Base-by-base conservation (phyloP, 2,888 invertebrate genomes). In the Eucriotettix oculatus region DNA sequence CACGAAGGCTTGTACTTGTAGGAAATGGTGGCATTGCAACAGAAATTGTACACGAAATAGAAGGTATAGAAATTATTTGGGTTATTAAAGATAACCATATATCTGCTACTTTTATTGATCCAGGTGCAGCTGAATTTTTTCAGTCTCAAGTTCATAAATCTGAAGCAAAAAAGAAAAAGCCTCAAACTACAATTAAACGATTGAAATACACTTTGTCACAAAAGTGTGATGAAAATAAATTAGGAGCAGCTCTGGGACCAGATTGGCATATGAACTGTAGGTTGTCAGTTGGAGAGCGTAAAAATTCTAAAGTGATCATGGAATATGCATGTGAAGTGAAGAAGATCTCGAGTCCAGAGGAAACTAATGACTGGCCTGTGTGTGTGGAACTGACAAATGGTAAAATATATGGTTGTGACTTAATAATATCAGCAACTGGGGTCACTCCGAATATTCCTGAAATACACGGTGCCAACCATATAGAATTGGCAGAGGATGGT, bases 1-100 rank as follows among this genome's bases (percentile, higher is more conserved):
- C 93, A 0, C 81, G 80, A 55, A 83, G 81, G 72, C 80, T 99
- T 68, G 73, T 90, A 0, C 79, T 99, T 54, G 82, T 98, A 57
- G 99, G 99, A 10, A 99, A 99, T 79, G 99, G 99, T 43, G 99
- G 99, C 14, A 99, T 99, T 69, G 99, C 99, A 53, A 96, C 95
- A 52, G 99, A 99, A 78, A 77, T 99, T 66, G 89, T 92, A 59
- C 86, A 92, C 72, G 94, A 95, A 71, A 81, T 96, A 16, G 79
- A 81, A 70, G 85, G 86, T 16, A 81, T 93, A 57, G 84, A 94
- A 70, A 84, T 97, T 57, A 77, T 93, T 62, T 99, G 99, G 99
- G 85, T 90, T 0, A 85, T 99, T 56, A 91, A 91, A 74, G 94
- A 99, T 75, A 82, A 85, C 65, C 90, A 91, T 65, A 93, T 99